Conservation (phyloP, 1,140 invertebrate genomes). For the Diorhabda sublineata region DNA sequence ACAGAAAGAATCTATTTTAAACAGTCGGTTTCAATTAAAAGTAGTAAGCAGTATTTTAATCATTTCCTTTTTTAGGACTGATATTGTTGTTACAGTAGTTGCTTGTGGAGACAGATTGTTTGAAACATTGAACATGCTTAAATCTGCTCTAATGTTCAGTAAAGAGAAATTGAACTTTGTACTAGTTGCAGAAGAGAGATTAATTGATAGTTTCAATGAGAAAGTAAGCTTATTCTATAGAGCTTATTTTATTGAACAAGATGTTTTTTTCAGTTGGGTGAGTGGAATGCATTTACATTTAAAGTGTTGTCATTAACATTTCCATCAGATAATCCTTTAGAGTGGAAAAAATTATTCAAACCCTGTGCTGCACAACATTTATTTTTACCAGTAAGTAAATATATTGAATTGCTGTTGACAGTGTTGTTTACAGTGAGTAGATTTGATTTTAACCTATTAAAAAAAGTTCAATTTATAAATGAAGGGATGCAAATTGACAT, state of each 20-base stretch:
- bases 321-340: slow-evolving; percentile 63
- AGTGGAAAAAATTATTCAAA: slow-evolving; percentile 87
- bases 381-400: slow-evolving; percentile 78
- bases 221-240: slow-evolving; percentile 53
- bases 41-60: neutral
- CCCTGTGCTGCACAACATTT: slow-evolving; percentile 88
- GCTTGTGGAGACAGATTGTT: slow-evolving; percentile 65
- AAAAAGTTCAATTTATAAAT: too few relatives aligned
- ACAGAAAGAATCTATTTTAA: slow-evolving; percentile 30
- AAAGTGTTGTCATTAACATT: slow-evolving; percentile 73
- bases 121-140: slow-evolving; percentile 80
- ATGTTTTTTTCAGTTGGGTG: slow-evolving; percentile 51
- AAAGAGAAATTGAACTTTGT: slow-evolving; percentile 66
- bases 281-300: slow-evolving; percentile 73
- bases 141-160: slow-evolving; percentile 79
- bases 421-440: slow-evolving; percentile 5
- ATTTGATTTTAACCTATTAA: too few relatives aligned
- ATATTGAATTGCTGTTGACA: neutral
- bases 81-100: slow-evolving; percentile 58
- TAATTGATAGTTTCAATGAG: slow-evolving; percentile 63
- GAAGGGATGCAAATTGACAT: too few relatives aligned
- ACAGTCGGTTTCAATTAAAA: slow-evolving; percentile 16
- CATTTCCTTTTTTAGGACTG: slow-evolving; percentile 36
- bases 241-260: neutral
- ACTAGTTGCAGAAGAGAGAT: slow-evolving; percentile 72